Evolutionary conservation across 2,113 vertebrate genomes (phyloP), one percentile per base, ranked within the genome.

Genomic region (Willisornis vidua): DNA sequence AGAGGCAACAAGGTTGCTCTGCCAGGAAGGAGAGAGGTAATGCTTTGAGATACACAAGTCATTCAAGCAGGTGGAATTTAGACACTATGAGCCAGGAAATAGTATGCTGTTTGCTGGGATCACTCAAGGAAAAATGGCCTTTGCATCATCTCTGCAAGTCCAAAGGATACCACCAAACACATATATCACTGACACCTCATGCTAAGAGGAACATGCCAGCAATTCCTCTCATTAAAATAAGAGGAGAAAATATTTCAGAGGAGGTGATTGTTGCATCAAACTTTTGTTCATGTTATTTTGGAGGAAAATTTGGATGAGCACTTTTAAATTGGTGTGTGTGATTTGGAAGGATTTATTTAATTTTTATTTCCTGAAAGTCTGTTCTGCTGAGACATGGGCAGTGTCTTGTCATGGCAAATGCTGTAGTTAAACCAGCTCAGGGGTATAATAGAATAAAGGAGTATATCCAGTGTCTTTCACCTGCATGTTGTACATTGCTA

Each of bases 301-400:
- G 37, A 65, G 37, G 59, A 46, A 71, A 79, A 65, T 23, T 39
- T 65, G 29, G 29, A 46, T 67, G 9, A 74, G 1, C 2, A 0
- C 41, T 81, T 59, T 62, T 43, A 52, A 46, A 35, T 49, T 62
- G 19, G 1, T 16, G 8, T n/a, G 7, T 39, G 10, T 66, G 25
- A 2, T 9, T 81, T 85, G 12, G 45, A 6, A 29, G 16, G 12
- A 29, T 39, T 90, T 35, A 35, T 59, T 51, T 37, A 15, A 23
- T 10, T n/a, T 39, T 23, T 4, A 0, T 2, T 1, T 29, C 7
- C 35, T 77, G 41, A 7, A 43, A 52, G 16, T 58, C 28, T 71
- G 1, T 77, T 72, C 66, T 87, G 33, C 12, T 68, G 52, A 81
- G 46, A 39, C 4, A 3, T 24, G 68, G 51, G 12, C 54, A 54